Evolutionary conservation across 2,797 vertebrate species (phyloP).

Genomic region (Dendrocincla tyrannina): DNA sequence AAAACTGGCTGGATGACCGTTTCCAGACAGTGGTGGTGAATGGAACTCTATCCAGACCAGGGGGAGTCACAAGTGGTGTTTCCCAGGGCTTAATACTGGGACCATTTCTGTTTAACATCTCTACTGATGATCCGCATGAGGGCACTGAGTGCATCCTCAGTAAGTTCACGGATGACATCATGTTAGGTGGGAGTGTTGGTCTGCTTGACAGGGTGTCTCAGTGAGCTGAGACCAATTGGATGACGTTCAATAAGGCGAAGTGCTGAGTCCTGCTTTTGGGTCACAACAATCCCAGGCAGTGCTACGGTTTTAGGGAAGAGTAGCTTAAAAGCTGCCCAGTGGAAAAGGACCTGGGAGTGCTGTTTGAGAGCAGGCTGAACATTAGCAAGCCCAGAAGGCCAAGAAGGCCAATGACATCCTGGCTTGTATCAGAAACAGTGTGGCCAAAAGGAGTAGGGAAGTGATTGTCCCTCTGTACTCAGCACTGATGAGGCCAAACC

Average conservation of each 20-base stretch:
- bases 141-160: neutral
- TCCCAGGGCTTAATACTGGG: neutral
- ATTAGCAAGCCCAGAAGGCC: neutral
- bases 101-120: neutral
- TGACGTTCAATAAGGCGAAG: neutral
- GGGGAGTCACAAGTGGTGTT: neutral
- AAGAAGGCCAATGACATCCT: neutral
- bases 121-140: neutral
- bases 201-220: neutral
- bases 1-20: neutral
- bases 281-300: neutral
- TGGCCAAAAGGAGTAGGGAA: neutral
- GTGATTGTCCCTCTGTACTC: rapidly evolving
- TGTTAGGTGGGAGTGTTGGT: neutral
- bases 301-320: neutral
- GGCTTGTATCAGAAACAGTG: neutral
- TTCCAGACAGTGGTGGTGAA: neutral
- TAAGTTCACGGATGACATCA: neutral
- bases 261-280: neutral
- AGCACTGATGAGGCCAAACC: rapidly evolving
- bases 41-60: neutral
- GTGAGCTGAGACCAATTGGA: neutral
- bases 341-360: neutral
- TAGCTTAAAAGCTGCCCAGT: neutral
- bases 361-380: neutral